Conservation (phyloP, 1,140 invertebrate genomes). For the Mesaphorura yosii region DNA sequence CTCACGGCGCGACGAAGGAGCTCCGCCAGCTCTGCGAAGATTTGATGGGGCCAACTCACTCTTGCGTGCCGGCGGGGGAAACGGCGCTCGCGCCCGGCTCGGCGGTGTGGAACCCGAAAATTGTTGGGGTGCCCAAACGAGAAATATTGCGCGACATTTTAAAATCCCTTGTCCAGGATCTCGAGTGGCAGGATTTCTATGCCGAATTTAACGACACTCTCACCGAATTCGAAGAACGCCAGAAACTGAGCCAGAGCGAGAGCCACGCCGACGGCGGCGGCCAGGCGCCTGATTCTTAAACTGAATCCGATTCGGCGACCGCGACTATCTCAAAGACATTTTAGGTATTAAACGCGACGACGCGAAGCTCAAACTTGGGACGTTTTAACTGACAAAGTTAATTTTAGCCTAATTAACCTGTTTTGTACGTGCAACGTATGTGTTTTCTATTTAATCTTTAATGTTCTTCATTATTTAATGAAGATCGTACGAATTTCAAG, state of each 20-base stretch:
- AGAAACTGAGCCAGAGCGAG: not conserved
- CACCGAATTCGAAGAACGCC: not conserved
- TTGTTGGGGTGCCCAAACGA: conserved; percentile 34
- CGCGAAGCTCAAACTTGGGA: too few relatives aligned
- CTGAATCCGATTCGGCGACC: not conserved
- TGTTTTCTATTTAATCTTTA: too few relatives aligned
- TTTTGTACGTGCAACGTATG: too few relatives aligned
- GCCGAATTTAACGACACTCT: conserved; percentile 24
- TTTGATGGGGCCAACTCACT: conserved; percentile 57
- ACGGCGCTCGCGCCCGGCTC: conserved; percentile 13
- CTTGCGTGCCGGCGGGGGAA: conserved; percentile 35
- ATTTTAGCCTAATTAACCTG: too few relatives aligned
- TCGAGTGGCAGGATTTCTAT: conserved; percentile 27
- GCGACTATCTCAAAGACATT: too few relatives aligned
- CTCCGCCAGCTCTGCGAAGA: conserved; percentile 58
- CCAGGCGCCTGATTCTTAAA: not conserved
- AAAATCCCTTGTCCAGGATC: conserved; percentile 16
- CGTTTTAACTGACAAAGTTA: too few relatives aligned
- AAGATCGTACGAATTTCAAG: too few relatives aligned
- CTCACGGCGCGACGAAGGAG: conserved; percentile 49
- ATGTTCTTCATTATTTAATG: too few relatives aligned
- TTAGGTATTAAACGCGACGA: too few relatives aligned
- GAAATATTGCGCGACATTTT: conserved; percentile 20
- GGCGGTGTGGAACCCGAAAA: conserved; percentile 36
- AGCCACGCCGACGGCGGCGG: not conserved